These are phyloP conservation scores for Ennomos quercinarius DNA, from an alignment of 2,888 invertebrate species.

Conservation along the genomic window DNA sequence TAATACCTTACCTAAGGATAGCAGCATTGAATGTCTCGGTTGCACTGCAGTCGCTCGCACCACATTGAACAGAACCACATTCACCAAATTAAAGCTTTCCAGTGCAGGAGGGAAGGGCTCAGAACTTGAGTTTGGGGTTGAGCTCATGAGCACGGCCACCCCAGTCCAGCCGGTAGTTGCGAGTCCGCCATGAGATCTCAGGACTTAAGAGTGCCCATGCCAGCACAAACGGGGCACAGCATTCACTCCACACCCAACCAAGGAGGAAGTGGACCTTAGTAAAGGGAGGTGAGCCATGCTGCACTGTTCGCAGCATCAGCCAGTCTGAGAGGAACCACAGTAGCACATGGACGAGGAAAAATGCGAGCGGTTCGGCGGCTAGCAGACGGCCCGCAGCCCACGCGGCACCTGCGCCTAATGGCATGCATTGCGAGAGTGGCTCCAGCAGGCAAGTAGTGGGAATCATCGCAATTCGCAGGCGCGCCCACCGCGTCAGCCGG, in stretches of 20 bases:
- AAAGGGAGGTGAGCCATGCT: conserved; percentile 97
- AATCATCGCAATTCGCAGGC: conserved; percentile 97
- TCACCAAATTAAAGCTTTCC: conserved; percentile 77
- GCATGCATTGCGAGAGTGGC: conserved; percentile 97
- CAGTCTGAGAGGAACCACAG: conserved; percentile 99
- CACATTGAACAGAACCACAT: conserved; percentile 54
- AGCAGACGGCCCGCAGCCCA: conserved; percentile 94
- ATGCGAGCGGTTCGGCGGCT: conserved; percentile 94
- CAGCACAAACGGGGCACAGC: conserved; percentile 95
- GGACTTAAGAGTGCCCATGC: conserved; percentile 94
- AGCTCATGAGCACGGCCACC: conserved; percentile 97
- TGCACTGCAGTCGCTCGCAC: conserved; percentile 45
- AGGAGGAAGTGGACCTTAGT: conserved; percentile 97
- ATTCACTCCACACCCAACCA: conserved; percentile 97
- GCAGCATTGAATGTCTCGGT: conserved; percentile 56
- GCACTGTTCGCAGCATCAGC: conserved; percentile 94
- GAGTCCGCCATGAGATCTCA: conserved; percentile 96
- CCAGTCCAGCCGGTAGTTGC: conserved; percentile 96
- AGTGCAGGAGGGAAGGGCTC: conserved; percentile 57
- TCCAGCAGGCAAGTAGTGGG: conserved; percentile 96
- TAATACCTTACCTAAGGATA: conserved; percentile 69
- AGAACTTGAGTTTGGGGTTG: conserved; percentile 90
- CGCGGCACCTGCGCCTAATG: conserved; percentile 95
- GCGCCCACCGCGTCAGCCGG: conserved; percentile 95
- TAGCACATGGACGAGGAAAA: conserved; percentile 96